Conservation (phyloP, 2,797 vertebrate species). For the Ibycter americanus region DNA sequence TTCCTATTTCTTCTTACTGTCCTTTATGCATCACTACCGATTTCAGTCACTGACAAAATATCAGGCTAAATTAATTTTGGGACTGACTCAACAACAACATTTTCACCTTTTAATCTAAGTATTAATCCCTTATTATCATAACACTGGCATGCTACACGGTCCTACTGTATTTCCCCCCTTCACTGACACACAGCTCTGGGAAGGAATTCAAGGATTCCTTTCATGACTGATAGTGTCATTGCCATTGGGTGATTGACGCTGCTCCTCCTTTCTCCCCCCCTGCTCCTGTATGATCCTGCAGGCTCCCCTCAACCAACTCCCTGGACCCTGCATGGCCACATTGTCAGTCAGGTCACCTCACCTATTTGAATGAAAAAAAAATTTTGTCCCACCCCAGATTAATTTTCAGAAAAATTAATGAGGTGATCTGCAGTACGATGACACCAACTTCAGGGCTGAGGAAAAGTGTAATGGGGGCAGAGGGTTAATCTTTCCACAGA, state of each 20-base stretch:
- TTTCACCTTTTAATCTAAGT: not conserved
- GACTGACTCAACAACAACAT: not conserved
- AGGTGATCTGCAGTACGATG: not conserved
- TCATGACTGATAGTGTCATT: not conserved
- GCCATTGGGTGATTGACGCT: not conserved
- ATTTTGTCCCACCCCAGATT: fast-evolving
- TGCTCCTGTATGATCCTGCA: not conserved
- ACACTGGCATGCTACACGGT: not conserved
- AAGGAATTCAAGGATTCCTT: not conserved
- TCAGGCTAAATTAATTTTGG: not conserved
- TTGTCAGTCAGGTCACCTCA: not conserved
- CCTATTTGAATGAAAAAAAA: not conserved
- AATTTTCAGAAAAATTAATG: not conserved
- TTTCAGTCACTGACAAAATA: not conserved
- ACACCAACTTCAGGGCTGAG: not conserved
- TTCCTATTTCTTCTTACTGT: not conserved
- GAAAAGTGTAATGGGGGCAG: not conserved
- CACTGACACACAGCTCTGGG: not conserved
- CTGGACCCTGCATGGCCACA: not conserved
- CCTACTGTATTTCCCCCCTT: not conserved
- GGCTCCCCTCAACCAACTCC: not conserved
- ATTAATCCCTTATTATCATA: not conserved
- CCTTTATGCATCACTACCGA: not conserved
- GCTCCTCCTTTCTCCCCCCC: not conserved
- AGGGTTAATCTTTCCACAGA: not conserved